phyloP scores from a whole-genome alignment of 2,113 vertebrate species.

The Ochotona princeps region DNA sequence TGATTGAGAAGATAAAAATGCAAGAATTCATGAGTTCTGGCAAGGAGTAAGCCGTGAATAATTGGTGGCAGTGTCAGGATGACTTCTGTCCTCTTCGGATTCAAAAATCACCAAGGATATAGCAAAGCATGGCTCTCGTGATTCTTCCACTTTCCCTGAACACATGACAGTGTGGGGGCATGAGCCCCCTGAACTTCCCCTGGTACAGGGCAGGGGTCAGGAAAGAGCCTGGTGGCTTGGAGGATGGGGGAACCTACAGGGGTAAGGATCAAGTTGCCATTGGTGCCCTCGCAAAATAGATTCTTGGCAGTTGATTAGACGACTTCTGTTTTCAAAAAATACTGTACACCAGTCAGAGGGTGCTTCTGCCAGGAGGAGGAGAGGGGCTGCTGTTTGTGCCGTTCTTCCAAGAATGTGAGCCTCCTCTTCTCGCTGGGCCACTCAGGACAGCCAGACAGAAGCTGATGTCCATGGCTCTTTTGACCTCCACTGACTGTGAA shows the following conservation, averaged over 20 bases:
- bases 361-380: not conserved
- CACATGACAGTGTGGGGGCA: accelerated
- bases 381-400: not conserved
- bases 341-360: not conserved
- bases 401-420: too few relatives aligned
- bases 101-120: not conserved
- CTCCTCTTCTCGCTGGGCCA: not conserved
- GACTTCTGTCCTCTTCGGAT: not conserved
- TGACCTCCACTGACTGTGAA: not conserved
- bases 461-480: accelerated
- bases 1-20: not conserved
- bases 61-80: accelerated
- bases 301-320: not conserved
- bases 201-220: not conserved
- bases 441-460: accelerated
- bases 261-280: not conserved
- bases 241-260: not conserved
- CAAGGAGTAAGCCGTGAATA: not conserved
- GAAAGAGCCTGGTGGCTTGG: not conserved
- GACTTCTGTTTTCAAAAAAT: not conserved
- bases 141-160: not conserved
- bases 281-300: not conserved
- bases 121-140: not conserved
- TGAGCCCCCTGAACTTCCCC: not conserved
- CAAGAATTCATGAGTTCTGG: not conserved